Percentiles rank a stretch among this genome's conserved stretches.
These are phyloP conservation scores for Hippopotamus amphibius DNA, from an alignment of 2,113 vertebrate genomes.

Conservation along the genomic window DNA sequence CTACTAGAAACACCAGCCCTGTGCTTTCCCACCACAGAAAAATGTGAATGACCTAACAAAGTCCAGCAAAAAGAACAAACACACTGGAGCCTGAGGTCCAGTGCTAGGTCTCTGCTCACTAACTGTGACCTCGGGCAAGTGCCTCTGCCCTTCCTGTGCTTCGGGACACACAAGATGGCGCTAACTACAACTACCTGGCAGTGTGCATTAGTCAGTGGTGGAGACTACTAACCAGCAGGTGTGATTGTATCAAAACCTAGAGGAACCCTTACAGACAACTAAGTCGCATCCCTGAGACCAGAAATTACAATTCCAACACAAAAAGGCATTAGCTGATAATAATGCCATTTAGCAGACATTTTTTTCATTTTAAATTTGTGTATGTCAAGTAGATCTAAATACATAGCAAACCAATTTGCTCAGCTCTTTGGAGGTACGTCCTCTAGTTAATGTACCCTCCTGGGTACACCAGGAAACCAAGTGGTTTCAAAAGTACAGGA, in stretches of 20 bases:
- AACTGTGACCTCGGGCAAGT: background rate
- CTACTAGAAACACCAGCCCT: background rate
- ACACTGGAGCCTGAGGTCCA: rapidly evolving
- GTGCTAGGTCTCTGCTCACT: background rate
- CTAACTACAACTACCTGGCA: rapidly evolving
- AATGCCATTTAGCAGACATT: background rate
- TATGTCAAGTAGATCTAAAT: background rate
- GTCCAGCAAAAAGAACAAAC: background rate
- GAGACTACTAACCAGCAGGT: background rate
- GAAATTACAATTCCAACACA: background rate
- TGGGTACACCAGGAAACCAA: background rate
- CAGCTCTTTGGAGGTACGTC: background rate
- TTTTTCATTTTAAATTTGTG: background rate
- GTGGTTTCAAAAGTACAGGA: background rate
- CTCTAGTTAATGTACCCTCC: background rate
- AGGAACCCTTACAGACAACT: background rate
- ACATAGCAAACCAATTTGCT: background rate
- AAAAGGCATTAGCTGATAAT: background rate
- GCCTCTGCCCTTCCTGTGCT: background rate
- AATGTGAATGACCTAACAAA: background rate
- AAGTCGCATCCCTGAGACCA: background rate
- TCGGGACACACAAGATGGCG: background rate
- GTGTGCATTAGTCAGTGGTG: background rate
- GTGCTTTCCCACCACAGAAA: background rate
- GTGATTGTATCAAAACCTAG: background rate